A percentile compares a stretch with the other conserved stretches of the same genome.
Evolutionary conservation across 1,140 invertebrate species (phyloP).

Genomic region (Bombus fervidus): DNA sequence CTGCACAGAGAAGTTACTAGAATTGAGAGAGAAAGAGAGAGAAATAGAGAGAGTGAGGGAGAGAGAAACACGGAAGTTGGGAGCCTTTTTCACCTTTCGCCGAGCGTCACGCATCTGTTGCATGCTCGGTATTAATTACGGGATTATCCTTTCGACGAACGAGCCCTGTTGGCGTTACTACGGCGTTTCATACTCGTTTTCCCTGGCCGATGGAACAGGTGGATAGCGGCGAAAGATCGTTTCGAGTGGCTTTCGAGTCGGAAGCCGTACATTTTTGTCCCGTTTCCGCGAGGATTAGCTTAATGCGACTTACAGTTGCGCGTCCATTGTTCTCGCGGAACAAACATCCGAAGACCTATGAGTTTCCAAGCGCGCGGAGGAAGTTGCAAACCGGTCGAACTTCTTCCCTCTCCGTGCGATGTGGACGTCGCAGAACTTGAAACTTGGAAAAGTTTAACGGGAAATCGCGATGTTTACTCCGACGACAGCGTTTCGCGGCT

Average conservation of each 20-base stretch:
- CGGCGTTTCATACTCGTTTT: conserved; percentile 17
- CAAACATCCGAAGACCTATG: conserved; percentile 22
- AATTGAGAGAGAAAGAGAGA: background rate
- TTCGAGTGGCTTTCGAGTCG: background rate
- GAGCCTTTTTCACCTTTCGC: conserved; percentile 50
- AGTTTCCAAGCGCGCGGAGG: background rate
- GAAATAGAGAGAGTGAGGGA: background rate
- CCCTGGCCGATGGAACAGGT: conserved; percentile 9
- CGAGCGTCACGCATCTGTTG: conserved; percentile 73
- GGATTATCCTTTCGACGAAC: conserved; percentile 73
- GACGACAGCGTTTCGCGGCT: too few relatives aligned
- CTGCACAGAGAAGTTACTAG: background rate
- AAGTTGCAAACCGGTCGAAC: background rate
- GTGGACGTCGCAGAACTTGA: background rate
- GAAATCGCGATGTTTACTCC: conserved; percentile 5
- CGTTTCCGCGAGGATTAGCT: conserved; percentile 33
- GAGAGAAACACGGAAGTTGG: background rate
- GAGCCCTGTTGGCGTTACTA: conserved; percentile 29
- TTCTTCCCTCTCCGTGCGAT: background rate
- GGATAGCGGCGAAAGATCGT: conserved; percentile 27
- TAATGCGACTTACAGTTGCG: conserved; percentile 41
- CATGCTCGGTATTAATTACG: conserved; percentile 73
- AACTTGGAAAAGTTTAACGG: conserved; percentile 13
- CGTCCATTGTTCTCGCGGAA: conserved; percentile 15
- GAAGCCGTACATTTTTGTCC: conserved; percentile 15